These are phyloP conservation scores for Chymomyza procnemis DNA, from an alignment of 2,888 invertebrate genomes.

Conservation along the genomic window DNA sequence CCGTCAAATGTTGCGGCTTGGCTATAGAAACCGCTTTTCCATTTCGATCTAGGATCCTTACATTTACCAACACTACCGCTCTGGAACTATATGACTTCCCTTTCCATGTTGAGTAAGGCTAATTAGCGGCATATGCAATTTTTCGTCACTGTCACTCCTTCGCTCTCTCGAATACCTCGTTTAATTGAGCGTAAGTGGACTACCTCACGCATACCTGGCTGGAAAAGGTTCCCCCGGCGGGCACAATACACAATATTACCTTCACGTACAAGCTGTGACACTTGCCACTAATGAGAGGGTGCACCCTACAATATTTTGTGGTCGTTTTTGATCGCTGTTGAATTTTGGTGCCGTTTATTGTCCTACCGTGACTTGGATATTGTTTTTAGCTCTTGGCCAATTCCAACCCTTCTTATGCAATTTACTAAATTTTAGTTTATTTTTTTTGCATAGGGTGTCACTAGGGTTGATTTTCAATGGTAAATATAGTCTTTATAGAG, in stretches of 20 bases:
- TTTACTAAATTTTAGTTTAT: not conserved
- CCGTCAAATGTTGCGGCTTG: too few species aligned
- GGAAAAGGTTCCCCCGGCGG: not conserved
- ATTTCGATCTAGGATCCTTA: not conserved
- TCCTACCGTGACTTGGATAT: slow-evolving; percentile 57
- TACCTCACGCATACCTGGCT: slow-evolving; percentile 17
- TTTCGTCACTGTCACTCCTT: slow-evolving; percentile 15
- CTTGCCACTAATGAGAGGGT: not conserved
- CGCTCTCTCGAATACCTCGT: slow-evolving; percentile 66
- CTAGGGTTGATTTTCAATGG: not conserved
- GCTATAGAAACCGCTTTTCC: not conserved
- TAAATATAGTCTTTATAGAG: not conserved
- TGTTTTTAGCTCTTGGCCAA: slow-evolving; percentile 48
- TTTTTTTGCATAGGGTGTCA: not conserved
- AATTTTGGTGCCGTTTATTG: slow-evolving; percentile 37
- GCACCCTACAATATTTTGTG: slow-evolving; percentile 2
- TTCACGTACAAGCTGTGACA: not conserved
- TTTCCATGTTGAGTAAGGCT: slow-evolving; percentile 16
- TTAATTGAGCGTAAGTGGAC: slow-evolving; percentile 73
- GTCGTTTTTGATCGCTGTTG: slow-evolving; percentile 36
- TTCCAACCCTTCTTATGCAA: not conserved
- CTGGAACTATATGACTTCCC: not conserved
- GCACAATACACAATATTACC: not conserved
- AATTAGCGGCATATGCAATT: slow-evolving; percentile 56
- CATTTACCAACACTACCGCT: slow-evolving; percentile 21